phyloP scores from a whole-genome alignment of 2,888 invertebrate genomes.

The Melolontha melolontha region DNA sequence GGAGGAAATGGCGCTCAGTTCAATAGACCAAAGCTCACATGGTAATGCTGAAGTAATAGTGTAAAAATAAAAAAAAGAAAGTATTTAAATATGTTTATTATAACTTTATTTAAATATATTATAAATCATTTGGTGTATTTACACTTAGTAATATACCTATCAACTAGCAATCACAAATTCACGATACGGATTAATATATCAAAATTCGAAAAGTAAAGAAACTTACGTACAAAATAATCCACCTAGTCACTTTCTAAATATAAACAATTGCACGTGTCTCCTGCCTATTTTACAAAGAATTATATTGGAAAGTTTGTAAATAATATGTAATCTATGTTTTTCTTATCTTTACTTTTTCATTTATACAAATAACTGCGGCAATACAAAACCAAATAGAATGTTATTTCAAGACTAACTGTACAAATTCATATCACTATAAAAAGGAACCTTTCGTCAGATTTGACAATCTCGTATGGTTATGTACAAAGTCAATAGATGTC shows the following conservation, averaged over 20 bases:
- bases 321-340: conserved; percentile 10
- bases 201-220: conserved; percentile 21
- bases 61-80: conserved; percentile 13
- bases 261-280: conserved; percentile 42
- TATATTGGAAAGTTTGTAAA: conserved; percentile 18
- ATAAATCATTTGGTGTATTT: conserved; percentile 47
- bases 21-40: too few relatives aligned
- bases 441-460: conserved; percentile 39
- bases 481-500: conserved; percentile 61
- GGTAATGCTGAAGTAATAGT: too few relatives aligned
- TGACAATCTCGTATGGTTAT: conserved; percentile 16
- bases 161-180: conserved; percentile 42
- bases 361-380: conserved; percentile 11
- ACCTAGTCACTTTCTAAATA: conserved; percentile 23
- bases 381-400: conserved; percentile 21
- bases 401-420: conserved; percentile 30
- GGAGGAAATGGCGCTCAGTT: too few relatives aligned
- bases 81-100: conserved; percentile 28
- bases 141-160: conserved; percentile 43
- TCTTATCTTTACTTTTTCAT: conserved; percentile 5
- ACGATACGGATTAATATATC: conserved; percentile 40
- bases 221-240: conserved; percentile 9
- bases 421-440: conserved; percentile 39
- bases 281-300: conserved; percentile 34
- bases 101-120: conserved; percentile 47